phyloP scores from a whole-genome alignment of 2,888 invertebrate species.

The Lasioglossum zephyrum region DNA sequence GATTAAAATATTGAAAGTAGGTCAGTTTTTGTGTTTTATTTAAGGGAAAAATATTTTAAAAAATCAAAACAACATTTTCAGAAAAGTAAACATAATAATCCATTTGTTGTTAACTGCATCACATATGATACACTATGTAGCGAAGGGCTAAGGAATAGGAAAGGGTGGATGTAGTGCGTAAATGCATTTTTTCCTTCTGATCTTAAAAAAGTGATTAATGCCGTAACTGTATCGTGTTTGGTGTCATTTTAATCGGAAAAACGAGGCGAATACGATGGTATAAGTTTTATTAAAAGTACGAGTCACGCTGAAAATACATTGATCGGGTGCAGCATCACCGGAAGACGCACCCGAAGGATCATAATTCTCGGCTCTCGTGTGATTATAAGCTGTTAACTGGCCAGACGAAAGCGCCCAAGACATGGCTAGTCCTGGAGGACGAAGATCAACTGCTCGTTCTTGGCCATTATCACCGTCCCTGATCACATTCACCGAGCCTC shows the following conservation, averaged over 20 bases:
- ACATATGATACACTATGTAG: too few relatives aligned
- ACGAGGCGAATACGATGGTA: not conserved
- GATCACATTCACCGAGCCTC: not conserved
- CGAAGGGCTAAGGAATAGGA: too few relatives aligned
- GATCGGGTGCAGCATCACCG: not conserved
- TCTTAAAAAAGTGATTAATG: too few relatives aligned
- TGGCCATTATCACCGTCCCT: not conserved
- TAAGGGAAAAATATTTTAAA: too few relatives aligned
- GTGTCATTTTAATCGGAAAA: not conserved
- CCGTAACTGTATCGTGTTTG: not conserved
- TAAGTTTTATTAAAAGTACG: not conserved
- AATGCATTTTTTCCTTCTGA: too few relatives aligned
- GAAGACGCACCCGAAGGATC: not conserved
- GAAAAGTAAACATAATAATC: too few relatives aligned
- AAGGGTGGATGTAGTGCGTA: too few relatives aligned
- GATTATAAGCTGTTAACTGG: not conserved
- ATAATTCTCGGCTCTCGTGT: not conserved
- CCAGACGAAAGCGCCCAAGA: not conserved
- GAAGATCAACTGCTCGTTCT: constrained; percentile 7
- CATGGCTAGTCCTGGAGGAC: not conserved
- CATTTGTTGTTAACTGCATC: too few relatives aligned
- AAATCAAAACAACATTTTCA: too few relatives aligned
- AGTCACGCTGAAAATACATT: not conserved
- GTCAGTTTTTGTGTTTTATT: too few relatives aligned
- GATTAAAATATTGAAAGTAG: too few relatives aligned